Base-by-base conservation (phyloP, 2,888 invertebrate species). In the Mythimna pallens region DNA sequence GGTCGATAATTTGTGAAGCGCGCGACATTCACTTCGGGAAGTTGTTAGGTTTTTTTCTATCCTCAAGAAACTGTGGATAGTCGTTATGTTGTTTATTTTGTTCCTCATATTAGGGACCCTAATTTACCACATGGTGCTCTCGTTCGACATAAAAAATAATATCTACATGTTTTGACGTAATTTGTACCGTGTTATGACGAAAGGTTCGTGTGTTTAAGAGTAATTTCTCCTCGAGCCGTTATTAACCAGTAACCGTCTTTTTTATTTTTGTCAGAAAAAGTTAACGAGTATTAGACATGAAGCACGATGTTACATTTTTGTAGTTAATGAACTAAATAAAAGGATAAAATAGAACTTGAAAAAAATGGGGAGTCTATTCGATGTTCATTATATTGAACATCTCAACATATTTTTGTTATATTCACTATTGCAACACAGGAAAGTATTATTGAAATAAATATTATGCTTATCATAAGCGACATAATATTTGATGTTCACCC, bases 71-170 rank as follows among this genome's bases (percentile, higher is more conserved):
- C 89, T 90, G 91, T 91, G 91, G 90, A 89, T 89, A 89, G 91
- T 94, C 91, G 92, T 94, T 92, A 91, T 84, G 89, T 93, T 94
- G 93, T 95, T 95, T 95, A 93, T 95, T 94, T 94, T 86, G 78
- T 84, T 89, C 87, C 86, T 90, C 88, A 89, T 91, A 89, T 92
- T 92, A 93, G 93, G 92, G 92, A 90, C 93, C 91, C 92, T 91
- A 95, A 96, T 95, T 95, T 94, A 95, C 94, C 96, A 95, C 94
- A 95, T 96, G 96, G 92, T 91, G 92, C 89, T 92, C 90, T 90
- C 80, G 83, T 88, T 86, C 85, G 80, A 75, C 82, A 89, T 93
- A 95, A 95, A 95, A 95, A 94, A 93, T 93, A 92, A 93, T 94
- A 94, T 93, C 93, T 93, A 95, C 93, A 94, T 93, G 92, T 94